phyloP scores from a whole-genome alignment of 2,888 invertebrate species.

The Heliconius ethilla region DNA sequence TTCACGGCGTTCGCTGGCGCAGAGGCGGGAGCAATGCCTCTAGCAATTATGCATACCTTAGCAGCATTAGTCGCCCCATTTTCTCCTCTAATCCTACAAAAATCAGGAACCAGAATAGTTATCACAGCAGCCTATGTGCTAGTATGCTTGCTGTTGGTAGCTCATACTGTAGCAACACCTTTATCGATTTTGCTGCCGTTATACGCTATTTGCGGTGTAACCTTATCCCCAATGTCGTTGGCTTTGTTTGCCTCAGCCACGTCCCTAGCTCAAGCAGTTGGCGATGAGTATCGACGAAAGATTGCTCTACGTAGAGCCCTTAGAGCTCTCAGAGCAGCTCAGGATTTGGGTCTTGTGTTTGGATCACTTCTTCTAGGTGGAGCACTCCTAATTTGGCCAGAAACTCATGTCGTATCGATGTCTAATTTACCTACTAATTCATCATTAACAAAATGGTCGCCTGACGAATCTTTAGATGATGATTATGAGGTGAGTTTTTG shows the following conservation, averaged over 20 bases:
- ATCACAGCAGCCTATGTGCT: slow-evolving; percentile 78
- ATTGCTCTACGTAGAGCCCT: slow-evolving; percentile 69
- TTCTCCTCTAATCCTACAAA: slow-evolving; percentile 72
- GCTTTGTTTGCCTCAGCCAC: slow-evolving; percentile 82
- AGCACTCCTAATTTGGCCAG: slow-evolving; percentile 78
- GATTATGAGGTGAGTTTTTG: slow-evolving; percentile 76
- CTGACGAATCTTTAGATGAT: slow-evolving; percentile 80
- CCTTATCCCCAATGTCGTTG: slow-evolving; percentile 82
- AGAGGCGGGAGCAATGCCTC: slow-evolving; percentile 83
- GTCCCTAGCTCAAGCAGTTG: slow-evolving; percentile 80
- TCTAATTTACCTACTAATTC: slow-evolving; percentile 67
- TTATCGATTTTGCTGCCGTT: slow-evolving; percentile 65
- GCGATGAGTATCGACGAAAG: slow-evolving; percentile 70
- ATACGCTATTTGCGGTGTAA: slow-evolving; percentile 79
- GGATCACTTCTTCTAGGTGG: slow-evolving; percentile 71
- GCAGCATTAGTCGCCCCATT: slow-evolving; percentile 82
- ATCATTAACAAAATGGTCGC: slow-evolving; percentile 71
- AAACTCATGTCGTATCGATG: slow-evolving; percentile 68
- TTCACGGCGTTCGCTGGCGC: slow-evolving; percentile 77
- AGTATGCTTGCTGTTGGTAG: slow-evolving; percentile 82
- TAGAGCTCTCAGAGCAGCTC: slow-evolving; percentile 72
- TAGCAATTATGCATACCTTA: slow-evolving; percentile 83
- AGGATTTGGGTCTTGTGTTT: slow-evolving; percentile 72
- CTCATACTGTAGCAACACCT: slow-evolving; percentile 78
- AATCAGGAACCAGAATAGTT: slow-evolving; percentile 66